phyloP scores from a whole-genome alignment of 1,140 invertebrate genomes.

The Zaprionus ornatus region DNA sequence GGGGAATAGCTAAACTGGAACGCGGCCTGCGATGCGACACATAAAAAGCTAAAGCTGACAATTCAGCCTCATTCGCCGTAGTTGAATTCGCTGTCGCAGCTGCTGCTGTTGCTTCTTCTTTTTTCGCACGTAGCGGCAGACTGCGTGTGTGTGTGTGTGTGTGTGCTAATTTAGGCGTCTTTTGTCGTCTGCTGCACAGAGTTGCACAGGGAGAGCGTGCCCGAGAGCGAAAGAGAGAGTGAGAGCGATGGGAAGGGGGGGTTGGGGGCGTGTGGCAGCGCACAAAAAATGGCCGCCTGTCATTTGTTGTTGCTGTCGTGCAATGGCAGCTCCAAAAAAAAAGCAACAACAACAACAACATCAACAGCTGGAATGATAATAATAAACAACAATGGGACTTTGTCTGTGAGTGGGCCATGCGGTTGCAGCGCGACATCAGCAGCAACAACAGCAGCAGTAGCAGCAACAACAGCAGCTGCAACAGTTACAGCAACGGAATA shows the following conservation, averaged over 20 bases:
- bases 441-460: constrained; percentile 34
- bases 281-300: constrained; percentile 37
- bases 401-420: constrained; percentile 55
- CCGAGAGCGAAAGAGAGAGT: not conserved
- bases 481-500: constrained; percentile 40
- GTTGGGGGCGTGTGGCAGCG: constrained; percentile 11
- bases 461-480: constrained; percentile 38
- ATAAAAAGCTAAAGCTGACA: constrained; percentile 56
- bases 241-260: not conserved
- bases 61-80: constrained; percentile 32
- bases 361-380: constrained; percentile 28
- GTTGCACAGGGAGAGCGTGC: constrained; percentile 20
- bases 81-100: constrained; percentile 5
- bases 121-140: constrained; percentile 61
- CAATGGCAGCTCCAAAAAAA: constrained; percentile 37
- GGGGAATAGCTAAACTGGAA: constrained; percentile 62
- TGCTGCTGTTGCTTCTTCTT: constrained; percentile 12
- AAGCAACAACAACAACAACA: constrained; percentile 17
- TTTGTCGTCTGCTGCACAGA: constrained; percentile 59
- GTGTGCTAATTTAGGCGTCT: constrained; percentile 70
- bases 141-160: constrained; percentile 28
- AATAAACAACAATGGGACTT: constrained; percentile 69
- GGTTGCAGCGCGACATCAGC: constrained; percentile 42
- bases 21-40: constrained; percentile 45
- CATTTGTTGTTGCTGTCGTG: constrained; percentile 37